Percentiles rank a stretch among this genome's conserved stretches.
These are phyloP conservation scores for Catostylus mosaicus DNA, from an alignment of 30 jellyfish, hydroid and myxozoan species.

Conservation along the genomic window DNA sequence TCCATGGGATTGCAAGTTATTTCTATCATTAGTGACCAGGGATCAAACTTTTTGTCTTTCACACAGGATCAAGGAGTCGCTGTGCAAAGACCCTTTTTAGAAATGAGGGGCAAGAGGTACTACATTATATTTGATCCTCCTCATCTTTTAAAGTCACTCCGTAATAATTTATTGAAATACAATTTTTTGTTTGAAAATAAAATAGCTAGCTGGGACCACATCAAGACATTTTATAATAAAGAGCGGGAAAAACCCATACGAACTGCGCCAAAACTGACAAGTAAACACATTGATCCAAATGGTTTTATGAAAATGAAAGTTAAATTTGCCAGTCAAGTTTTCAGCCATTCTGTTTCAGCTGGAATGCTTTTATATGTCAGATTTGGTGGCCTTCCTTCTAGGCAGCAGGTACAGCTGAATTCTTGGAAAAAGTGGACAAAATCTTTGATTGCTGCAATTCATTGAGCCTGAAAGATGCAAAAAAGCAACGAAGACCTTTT, in stretches of 20 bases:
- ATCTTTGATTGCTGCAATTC: constrained; percentile 46
- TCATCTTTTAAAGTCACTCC: constrained; percentile 19
- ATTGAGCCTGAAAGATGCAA: not conserved
- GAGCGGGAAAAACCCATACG: constrained; percentile 5
- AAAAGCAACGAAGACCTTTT: not conserved
- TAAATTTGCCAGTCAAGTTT: constrained; percentile 22
- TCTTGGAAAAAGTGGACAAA: not conserved
- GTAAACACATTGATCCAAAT: constrained; percentile 21
- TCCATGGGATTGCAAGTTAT: constrained; percentile 5
- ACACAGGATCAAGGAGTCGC: constrained; percentile 5
- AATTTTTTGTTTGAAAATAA: not conserved
- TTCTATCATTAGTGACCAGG: constrained; percentile 36
- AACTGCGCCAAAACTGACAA: constrained; percentile 2
- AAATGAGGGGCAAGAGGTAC: constrained; percentile 6
- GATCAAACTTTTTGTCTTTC: constrained; percentile 17
- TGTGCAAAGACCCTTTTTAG: constrained; percentile 8
- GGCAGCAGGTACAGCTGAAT: constrained; percentile 25
- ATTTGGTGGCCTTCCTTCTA: constrained; percentile 1
- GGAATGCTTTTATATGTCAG: constrained; percentile 12
- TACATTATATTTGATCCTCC: constrained; percentile 27
- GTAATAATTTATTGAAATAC: constrained; percentile 30
- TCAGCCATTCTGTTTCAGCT: constrained; percentile 21
- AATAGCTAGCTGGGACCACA: constrained; percentile 26
- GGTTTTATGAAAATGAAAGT: constrained; percentile 11
- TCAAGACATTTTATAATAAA: not conserved